phyloP scores from a whole-genome alignment of 2,113 vertebrate genomes.

The Rhinopomastus cyanomelas region DNA sequence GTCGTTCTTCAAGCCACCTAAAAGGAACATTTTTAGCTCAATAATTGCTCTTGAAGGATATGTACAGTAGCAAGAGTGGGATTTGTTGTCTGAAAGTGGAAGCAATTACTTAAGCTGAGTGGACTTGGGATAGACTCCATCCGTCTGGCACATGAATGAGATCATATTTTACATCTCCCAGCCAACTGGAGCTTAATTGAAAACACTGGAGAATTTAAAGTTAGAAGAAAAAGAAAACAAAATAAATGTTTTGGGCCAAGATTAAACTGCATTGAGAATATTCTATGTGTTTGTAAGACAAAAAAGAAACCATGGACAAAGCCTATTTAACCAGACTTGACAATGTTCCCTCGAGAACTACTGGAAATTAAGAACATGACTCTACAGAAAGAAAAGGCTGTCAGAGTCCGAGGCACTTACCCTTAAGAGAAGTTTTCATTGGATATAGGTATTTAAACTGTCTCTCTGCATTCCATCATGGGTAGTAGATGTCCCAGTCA shows the following conservation, averaged over 20 bases:
- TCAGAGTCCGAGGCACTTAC: not conserved
- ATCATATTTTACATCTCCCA: not conserved
- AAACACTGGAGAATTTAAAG: not conserved
- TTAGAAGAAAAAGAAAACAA: conserved; percentile 10
- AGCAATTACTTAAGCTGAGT: not conserved
- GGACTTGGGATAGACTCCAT: not conserved
- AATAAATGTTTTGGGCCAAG: conserved; percentile 13
- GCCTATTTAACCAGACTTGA: not conserved
- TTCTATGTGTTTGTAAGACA: not conserved
- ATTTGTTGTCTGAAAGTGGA: conserved; percentile 15
- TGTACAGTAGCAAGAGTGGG: not conserved
- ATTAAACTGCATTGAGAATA: not conserved
- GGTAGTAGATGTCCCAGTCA: not conserved
- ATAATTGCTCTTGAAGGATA: conserved; percentile 4
- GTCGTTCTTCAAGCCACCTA: not conserved
- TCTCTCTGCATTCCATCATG: not conserved
- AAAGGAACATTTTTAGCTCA: not conserved
- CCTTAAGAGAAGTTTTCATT: not conserved
- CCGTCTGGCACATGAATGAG: not conserved
- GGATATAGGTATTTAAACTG: not conserved
- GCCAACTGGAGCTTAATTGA: not conserved
- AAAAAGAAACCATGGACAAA: not conserved
- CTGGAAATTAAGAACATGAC: not conserved
- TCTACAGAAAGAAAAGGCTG: not conserved
- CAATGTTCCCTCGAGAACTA: not conserved